Conservation (phyloP, 2,797 vertebrate species). For the Nyctibius grandis region DNA sequence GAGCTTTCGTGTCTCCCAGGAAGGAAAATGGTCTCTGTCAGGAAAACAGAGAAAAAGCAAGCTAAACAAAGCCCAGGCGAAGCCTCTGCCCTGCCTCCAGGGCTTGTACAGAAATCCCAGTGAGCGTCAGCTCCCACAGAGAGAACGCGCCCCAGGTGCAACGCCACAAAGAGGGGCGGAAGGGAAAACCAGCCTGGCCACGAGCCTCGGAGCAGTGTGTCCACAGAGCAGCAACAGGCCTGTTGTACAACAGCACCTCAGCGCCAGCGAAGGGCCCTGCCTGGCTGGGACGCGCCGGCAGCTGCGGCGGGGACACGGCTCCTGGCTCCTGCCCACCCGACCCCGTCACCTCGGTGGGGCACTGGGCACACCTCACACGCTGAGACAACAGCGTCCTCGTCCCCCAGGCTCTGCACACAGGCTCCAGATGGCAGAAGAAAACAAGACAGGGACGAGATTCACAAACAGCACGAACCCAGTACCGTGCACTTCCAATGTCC, state of each 20-base stretch:
- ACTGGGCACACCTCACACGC: neutral
- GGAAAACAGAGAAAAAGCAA: neutral
- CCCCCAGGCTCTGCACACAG: neutral
- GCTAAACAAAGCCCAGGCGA: neutral
- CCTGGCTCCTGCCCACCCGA: neutral
- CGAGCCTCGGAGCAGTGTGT: neutral
- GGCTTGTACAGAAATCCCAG: neutral
- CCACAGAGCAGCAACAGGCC: neutral
- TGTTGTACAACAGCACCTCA: no score
- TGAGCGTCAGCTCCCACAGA: neutral
- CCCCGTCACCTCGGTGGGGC: neutral
- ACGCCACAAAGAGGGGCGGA: neutral
- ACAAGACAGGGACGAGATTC: neutral
- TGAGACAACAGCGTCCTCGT: neutral
- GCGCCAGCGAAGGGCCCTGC: neutral
- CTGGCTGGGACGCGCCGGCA: neutral
- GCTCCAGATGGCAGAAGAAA: neutral
- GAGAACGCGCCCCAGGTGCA: neutral
- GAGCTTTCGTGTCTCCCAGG: accelerated
- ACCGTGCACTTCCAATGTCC: accelerated
- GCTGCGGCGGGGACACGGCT: neutral
- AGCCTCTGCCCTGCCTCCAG: neutral
- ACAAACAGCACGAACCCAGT: accelerated
- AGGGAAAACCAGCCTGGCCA: neutral
- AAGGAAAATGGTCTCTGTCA: neutral